Percentiles rank a stretch among this genome's conserved stretches.
Conservation (phyloP, 2,113 vertebrate genomes). For the Aptenodytes patagonicus region DNA sequence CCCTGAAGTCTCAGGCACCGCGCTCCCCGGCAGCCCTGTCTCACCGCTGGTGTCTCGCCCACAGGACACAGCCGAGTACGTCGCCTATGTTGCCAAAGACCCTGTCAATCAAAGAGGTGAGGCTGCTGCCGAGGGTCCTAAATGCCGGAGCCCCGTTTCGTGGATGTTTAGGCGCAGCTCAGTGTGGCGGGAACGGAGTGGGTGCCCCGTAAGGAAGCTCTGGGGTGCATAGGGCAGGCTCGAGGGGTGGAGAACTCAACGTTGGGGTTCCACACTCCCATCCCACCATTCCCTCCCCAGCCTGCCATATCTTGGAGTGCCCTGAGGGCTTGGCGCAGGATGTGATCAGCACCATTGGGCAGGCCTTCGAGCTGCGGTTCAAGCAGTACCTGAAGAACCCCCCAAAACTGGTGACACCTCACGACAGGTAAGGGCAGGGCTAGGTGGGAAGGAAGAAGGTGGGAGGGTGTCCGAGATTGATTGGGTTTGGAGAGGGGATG, state of each 20-base stretch:
- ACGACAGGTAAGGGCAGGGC: constrained; percentile 83
- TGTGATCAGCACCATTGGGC: constrained; percentile 97
- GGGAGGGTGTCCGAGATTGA: no score
- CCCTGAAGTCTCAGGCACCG: fast-evolving
- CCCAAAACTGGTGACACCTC: constrained; percentile 94
- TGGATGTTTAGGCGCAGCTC: neutral
- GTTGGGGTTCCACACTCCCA: neutral
- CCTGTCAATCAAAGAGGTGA: constrained; percentile 98
- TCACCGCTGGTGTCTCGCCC: neutral
- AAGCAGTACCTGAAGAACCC: constrained; percentile 99
- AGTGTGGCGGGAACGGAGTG: no score
- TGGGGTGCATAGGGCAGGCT: neutral
- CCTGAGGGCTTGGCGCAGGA: constrained; percentile 95
- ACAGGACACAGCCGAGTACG: constrained; percentile 80
- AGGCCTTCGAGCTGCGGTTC: constrained; percentile 96
- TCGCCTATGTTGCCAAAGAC: constrained; percentile 95
- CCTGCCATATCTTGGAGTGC: constrained; percentile 96
- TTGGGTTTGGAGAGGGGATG: neutral
- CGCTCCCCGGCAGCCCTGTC: neutral
- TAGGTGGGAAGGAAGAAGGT: neutral
- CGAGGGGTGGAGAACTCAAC: fast-evolving
- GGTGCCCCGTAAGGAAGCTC: no score
- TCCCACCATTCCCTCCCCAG: constrained; percentile 43
- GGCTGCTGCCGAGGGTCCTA: neutral
- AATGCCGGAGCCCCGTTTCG: fast-evolving